Evolutionary conservation across 1,140 invertebrate species (phyloP), one percentile per base, ranked within the genome.

Genomic region (Condylostylus longicornis): DNA sequence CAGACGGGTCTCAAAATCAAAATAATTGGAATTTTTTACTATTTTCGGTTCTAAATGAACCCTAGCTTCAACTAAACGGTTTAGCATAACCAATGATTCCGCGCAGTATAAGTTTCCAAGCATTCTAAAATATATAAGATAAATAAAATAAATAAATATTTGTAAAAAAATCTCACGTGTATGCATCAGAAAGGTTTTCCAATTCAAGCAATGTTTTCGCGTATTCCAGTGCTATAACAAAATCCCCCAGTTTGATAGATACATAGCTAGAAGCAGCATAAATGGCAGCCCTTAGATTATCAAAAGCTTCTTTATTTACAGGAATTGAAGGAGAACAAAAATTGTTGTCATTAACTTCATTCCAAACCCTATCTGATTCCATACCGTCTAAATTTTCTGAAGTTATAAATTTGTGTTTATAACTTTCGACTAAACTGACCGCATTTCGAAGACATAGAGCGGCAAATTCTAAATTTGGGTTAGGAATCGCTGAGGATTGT

Each of bases 401-500:
- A 59, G 47, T 8, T 58, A 58, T 36, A 65, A 68, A 42, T 46
- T 58, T 15, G 50, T 61, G 48, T 61, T 66, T 42, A 63, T 66
- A 37, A 51, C 47, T 43, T 40, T 53, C 44, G 5, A 53, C 42
- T 0, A 86, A 54, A 31, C 71, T 68, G 10, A 84, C 59, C 12
- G 88, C 85, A 67, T 93, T 95, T 44, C 79, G 75, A 29, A 95
- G 53, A 61, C 88, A 94, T 5, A 93, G 54, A 9, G 77, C 75
- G 9, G 80, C 87, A 69, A 94, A 95, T 61, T 91, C 84, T 31
- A 95, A 59, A n/a, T 81, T 86, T 3, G 86, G 69, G 28, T 82
- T 75, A 31, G 87, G 87, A 40, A 89, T 81, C 2, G 82, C 82
- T 52, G 75, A 79, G 1, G 77, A 81, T 48, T 81, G 70, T 27